A percentile compares a stretch with the other conserved stretches of the same genome.
Conservation (phyloP, 2,888 invertebrate genomes). For the Cylindroiulus punctatus region DNA sequence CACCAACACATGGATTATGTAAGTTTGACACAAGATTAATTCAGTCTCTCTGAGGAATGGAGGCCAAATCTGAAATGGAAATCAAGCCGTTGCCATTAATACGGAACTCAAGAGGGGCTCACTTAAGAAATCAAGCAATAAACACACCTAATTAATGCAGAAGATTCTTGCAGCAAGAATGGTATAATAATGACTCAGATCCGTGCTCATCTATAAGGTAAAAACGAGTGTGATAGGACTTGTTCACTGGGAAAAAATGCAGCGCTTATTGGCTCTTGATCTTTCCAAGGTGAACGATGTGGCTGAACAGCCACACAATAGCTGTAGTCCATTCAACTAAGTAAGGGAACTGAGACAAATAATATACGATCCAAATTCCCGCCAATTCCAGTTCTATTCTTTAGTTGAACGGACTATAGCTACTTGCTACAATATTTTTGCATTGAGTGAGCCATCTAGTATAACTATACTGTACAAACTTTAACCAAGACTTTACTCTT, state of each 20-base stretch:
- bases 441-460: no score
- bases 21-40: not conserved
- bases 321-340: not conserved
- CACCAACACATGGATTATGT: not conserved
- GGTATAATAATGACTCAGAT: not conserved
- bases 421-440: no score
- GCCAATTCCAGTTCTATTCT: no score
- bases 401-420: no score
- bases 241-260: not conserved
- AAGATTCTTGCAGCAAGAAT: not conserved
- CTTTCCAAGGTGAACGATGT: not conserved
- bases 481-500: not conserved
- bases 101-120: not conserved
- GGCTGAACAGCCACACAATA: not conserved
- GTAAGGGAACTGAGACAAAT: not conserved
- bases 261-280: not conserved
- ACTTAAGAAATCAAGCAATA: not conserved
- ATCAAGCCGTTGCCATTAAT: constrained; percentile 15
- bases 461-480: no score
- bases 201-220: constrained; percentile 14
- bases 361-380: no score
- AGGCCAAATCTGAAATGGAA: constrained; percentile 22
- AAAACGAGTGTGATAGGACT: constrained; percentile 8
- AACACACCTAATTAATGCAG: not conserved
- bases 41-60: not conserved